phyloP scores from a whole-genome alignment of 2,113 vertebrate species.

The Craseonycteris thonglongyai region DNA sequence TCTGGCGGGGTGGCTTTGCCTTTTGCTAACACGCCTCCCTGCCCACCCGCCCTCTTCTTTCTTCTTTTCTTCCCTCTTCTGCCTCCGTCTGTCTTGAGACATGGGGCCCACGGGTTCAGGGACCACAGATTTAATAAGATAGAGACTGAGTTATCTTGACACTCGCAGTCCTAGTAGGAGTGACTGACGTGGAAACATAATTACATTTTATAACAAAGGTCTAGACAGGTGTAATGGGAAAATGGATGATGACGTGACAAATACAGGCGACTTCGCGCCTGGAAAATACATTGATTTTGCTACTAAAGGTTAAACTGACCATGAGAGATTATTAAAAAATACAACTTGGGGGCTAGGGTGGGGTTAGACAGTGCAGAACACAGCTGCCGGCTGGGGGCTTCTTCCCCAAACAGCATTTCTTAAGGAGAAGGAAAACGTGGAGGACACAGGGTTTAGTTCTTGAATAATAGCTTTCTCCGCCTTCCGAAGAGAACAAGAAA shows the following conservation, averaged over 20 bases:
- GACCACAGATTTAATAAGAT: constrained; percentile 46
- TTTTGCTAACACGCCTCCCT: not conserved
- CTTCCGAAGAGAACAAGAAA: not conserved
- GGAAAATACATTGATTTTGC: not conserved
- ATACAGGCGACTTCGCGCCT: not conserved
- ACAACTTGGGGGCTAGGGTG: not conserved
- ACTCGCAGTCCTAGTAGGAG: not conserved
- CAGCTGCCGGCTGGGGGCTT: not conserved
- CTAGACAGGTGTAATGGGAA: constrained; percentile 1
- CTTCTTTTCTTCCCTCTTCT: not conserved
- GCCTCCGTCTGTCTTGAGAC: not conserved
- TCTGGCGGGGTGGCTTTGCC: accelerated
- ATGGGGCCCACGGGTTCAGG: not conserved
- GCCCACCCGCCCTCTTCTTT: not conserved
- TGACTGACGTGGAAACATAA: constrained; percentile 31
- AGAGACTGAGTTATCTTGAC: not conserved
- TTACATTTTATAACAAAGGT: constrained; percentile 49
- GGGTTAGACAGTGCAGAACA: not conserved
- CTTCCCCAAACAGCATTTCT: not conserved
- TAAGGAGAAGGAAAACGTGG: not conserved
- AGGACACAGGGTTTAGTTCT: not conserved
- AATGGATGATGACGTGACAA: not conserved
- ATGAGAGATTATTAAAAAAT: not conserved
- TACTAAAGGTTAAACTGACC: not conserved
- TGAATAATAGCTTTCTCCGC: not conserved